Conservation (phyloP, 1,140 invertebrate genomes). For the Palaemon carinicauda region DNA sequence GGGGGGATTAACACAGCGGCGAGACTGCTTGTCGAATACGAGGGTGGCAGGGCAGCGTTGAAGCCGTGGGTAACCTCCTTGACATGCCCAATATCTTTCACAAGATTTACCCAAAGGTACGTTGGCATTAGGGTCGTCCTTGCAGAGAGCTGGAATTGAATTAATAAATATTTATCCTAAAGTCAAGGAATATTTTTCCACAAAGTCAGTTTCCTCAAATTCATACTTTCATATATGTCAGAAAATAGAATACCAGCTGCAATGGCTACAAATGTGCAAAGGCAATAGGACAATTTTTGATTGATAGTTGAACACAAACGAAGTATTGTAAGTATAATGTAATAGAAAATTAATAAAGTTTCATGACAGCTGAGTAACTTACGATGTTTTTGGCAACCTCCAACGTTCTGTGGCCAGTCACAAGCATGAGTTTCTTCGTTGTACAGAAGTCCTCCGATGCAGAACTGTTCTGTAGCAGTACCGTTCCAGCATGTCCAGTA, state of each 20-base stretch:
- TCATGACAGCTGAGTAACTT: slow-evolving; percentile 66
- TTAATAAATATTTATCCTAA: too few relatives aligned
- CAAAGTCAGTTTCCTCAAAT: too few relatives aligned
- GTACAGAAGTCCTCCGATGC: slow-evolving; percentile 89
- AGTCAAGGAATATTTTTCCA: too few relatives aligned
- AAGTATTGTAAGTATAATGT: too few relatives aligned
- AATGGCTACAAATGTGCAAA: background rate
- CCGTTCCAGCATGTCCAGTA: slow-evolving; percentile 97
- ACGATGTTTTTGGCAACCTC: slow-evolving; percentile 93
- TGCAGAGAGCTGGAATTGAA: slow-evolving; percentile 79
- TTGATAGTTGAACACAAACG: too few relatives aligned
- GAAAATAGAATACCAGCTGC: too few relatives aligned
- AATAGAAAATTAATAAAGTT: background rate
- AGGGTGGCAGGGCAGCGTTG: slow-evolving; percentile 89
- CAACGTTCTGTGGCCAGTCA: slow-evolving; percentile 92
- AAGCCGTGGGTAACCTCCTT: slow-evolving; percentile 88
- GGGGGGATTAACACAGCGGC: slow-evolving; percentile 86
- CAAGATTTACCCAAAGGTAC: slow-evolving; percentile 85
- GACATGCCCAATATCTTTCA: slow-evolving; percentile 92
- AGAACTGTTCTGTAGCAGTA: slow-evolving; percentile 90
- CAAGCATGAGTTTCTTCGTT: slow-evolving; percentile 89
- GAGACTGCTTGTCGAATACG: slow-evolving; percentile 83
- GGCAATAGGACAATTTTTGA: background rate
- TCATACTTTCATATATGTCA: too few relatives aligned
- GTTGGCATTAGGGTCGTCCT: slow-evolving; percentile 84